Evolutionary conservation across 2,113 vertebrate species (phyloP), one percentile per base, ranked within the genome.

Genomic region (Theropithecus gelada): DNA sequence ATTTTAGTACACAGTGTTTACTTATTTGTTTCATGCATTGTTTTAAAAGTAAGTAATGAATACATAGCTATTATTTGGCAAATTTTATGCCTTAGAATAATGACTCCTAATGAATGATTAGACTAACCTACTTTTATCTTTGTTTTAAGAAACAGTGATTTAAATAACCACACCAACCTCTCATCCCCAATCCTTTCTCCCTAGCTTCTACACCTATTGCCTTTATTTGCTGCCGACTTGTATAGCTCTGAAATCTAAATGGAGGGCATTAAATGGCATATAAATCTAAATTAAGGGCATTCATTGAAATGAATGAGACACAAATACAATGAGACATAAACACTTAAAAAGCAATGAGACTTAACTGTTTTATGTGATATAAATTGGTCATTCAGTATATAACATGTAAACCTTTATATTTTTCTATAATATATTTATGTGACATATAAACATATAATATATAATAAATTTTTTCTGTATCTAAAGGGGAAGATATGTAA

Each of bases 1-100:
- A 73, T 96, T 92, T 97, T 61, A 52, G 23, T 91, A 72, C 88
- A 72, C 91, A 96, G 32, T 88, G 14, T 79, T 83, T 94, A 81
- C 10, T 93, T 89, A 81, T 35, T 70, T 88, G 43, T 61, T 82
- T 23, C 3, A 75, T 30, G 2, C 4, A 32, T 4, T 40, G 48
- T 73, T 96, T 95, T 52, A 94, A 81, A 94, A 70, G 27, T 94
- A 86, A 92, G 25, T 10, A 68, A 83, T 70, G 35, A 76, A 20
- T 79, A 45, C 23, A 11, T 82, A 97, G 10, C 38, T 92, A 17
- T 93, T 89, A 79, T 75, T 61, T 93, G 43, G 45, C 52, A 83
- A 48, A 48, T 73, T 93, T 87, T 70, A 5, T 84, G 43, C 16
- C 32, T 64, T 17, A 85, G 72, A 93, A 59, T 83, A 73, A 72